These are phyloP conservation scores for Brachyptera risi DNA, from an alignment of 2,888 invertebrate species.

Conservation along the genomic window DNA sequence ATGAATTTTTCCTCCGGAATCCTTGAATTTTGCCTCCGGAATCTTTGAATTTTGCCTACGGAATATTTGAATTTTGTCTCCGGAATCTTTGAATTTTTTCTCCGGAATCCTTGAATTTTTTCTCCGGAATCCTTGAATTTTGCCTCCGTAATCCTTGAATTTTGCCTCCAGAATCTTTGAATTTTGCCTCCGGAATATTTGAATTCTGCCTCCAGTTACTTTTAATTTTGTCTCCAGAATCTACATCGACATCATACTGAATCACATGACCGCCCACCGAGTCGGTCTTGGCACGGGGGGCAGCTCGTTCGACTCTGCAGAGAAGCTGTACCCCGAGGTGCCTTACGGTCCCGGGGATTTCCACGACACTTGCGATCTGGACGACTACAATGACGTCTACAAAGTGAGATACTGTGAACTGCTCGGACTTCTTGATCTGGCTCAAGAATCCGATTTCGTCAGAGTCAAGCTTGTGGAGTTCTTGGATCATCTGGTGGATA, in stretches of 20 bases:
- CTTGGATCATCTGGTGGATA: conserved; percentile 61
- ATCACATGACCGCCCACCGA: conserved; percentile 67
- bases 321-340: conserved; percentile 57
- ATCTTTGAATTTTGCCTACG: too few relatives aligned
- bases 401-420: conserved; percentile 69
- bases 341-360: conserved; percentile 67
- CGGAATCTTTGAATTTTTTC: too few relatives aligned
- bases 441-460: conserved; percentile 63
- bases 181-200: too few relatives aligned
- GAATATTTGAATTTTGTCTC: too few relatives aligned
- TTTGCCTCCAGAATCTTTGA: too few relatives aligned
- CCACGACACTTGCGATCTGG: conserved; percentile 59
- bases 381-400: conserved; percentile 59
- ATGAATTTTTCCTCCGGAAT: too few relatives aligned
- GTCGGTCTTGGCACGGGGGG: conserved; percentile 58
- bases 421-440: conserved; percentile 68
- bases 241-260: conserved; percentile 69
- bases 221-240: conserved; percentile 49
- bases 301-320: conserved; percentile 53
- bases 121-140: too few relatives aligned
- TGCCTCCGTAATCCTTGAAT: too few relatives aligned
- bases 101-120: too few relatives aligned
- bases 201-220: too few relatives aligned
- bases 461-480: conserved; percentile 58
- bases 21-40: too few relatives aligned